Evolutionary conservation across 2,888 invertebrate species (phyloP), one percentile per base, ranked within the genome.

Genomic region (Habrosyne pyritoides): DNA sequence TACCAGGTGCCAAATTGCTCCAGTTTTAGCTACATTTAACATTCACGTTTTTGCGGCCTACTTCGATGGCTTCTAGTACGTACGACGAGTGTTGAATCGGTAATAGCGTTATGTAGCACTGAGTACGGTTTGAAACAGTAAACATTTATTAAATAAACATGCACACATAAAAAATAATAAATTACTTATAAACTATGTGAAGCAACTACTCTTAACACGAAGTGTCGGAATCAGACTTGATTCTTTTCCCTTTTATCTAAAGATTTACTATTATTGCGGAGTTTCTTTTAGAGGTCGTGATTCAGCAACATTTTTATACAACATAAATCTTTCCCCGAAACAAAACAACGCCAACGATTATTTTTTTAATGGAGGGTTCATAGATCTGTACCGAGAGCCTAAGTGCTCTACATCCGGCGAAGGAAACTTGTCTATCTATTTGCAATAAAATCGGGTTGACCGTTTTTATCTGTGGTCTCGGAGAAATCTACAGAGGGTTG

Each of bases 361-460:
- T 61, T 60, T 64, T 66, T 69, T 68, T 67, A 71, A 74, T 66
- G 61, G 54, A 63, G 68, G 58, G 57, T 59, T 55, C 55, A 59
- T 48, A 26, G 58, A 57, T 53, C 57, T 56, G 60, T 59, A 48
- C 51, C 55, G 55, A 66, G 58, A 60, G 57, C 48, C 59, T 71
- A 71, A 70, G 71, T 69, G 72, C 64, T 60, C 56, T 60, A 61
- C 64, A 67, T 70, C 72, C 71, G 72, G 57, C n/a, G 49, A 42
- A 57, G 47, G 55, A 57, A 53, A 56, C 64, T 30, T 12, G 64
- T 61, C 68, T 68, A 64, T 69, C 71, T 64, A 69, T 64, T 66
- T 57, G 60, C 46, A 56, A 63, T 54, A 59, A 68, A 71, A 64
- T 63, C 63, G 58, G 61, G 63, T 67, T 66, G 69, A 61, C 64